These are phyloP conservation scores for Eupithecia insigniata DNA, from an alignment of 2,888 invertebrate species.

Conservation along the genomic window DNA sequence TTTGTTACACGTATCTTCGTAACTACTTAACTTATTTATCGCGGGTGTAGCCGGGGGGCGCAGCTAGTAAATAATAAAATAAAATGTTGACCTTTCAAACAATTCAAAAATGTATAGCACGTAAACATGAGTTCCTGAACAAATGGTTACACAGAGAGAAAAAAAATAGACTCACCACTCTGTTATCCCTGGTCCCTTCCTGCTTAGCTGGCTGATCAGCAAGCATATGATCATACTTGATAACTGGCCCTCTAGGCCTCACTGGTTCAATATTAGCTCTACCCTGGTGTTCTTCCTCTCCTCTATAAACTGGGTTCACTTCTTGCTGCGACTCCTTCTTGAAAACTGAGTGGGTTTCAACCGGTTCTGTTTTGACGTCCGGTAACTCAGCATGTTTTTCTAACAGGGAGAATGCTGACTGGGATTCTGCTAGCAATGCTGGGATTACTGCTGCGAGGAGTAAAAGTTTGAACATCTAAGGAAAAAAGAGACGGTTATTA, in stretches of 20 bases:
- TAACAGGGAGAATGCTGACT: conserved; percentile 53
- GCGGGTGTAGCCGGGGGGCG: too few relatives aligned
- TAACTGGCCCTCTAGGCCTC: conserved; percentile 59
- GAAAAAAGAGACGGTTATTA: conserved; percentile 7
- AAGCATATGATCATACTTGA: conserved; percentile 72
- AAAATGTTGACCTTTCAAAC: background rate
- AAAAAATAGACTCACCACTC: conserved; percentile 62
- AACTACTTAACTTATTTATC: too few relatives aligned
- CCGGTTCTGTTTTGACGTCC: conserved; percentile 54
- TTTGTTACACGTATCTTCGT: too few relatives aligned
- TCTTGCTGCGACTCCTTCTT: conserved; percentile 57
- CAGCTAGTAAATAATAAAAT: too few relatives aligned
- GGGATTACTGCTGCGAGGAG: conserved; percentile 53
- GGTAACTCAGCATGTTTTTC: conserved; percentile 63
- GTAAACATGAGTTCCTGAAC: background rate
- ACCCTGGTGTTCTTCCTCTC: conserved; percentile 60
- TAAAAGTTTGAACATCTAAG: conserved; percentile 65
- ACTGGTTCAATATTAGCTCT: conserved; percentile 69
- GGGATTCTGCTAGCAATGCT: conserved; percentile 64
- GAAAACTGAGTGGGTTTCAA: conserved; percentile 54
- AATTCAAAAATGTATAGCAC: background rate
- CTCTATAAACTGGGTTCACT: conserved; percentile 67
- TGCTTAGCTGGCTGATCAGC: conserved; percentile 66
- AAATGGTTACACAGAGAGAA: background rate
- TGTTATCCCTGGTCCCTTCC: conserved; percentile 68